Percentiles rank a stretch among this genome's conserved stretches.
Evolutionary conservation across 2,888 invertebrate genomes (phyloP).

Genomic region (Dasysyrphus albostriatus): DNA sequence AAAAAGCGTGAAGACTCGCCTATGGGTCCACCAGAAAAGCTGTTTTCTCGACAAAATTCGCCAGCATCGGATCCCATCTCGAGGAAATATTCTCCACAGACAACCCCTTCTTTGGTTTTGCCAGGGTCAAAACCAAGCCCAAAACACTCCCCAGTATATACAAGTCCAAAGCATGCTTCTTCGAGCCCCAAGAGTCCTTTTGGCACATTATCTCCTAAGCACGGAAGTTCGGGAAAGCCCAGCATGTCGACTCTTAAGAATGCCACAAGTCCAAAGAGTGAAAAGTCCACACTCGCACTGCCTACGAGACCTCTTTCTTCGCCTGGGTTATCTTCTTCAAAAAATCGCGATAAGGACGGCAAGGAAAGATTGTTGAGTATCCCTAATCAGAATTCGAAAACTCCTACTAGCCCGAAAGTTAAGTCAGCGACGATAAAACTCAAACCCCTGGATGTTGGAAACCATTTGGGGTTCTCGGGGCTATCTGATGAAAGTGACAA

Average conservation of each 20-base stretch:
- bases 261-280: conserved; percentile 88
- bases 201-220: conserved; percentile 92
- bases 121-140: conserved; percentile 86
- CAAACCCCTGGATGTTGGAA: conserved; percentile 64
- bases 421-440: conserved; percentile 69
- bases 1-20: conserved; percentile 88
- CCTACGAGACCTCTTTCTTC: conserved; percentile 57
- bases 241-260: conserved; percentile 95
- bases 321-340: conserved; percentile 47
- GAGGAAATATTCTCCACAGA: conserved; percentile 87
- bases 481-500: conserved; percentile 79
- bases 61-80: conserved; percentile 85
- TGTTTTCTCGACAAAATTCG: conserved; percentile 88
- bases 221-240: conserved; percentile 91
- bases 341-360: conserved; percentile 81
- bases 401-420: conserved; percentile 61
- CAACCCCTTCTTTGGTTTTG: conserved; percentile 81
- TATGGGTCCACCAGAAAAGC: conserved; percentile 90
- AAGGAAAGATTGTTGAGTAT: conserved; percentile 80
- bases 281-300: conserved; percentile 84
- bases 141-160: conserved; percentile 90
- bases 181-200: conserved; percentile 91
- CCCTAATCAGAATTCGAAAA: conserved; percentile 52
- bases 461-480: conserved; percentile 48
- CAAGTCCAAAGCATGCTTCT: conserved; percentile 91